Conservation (phyloP, 1,140 invertebrate genomes). For the Drosophila parabipectinata region DNA sequence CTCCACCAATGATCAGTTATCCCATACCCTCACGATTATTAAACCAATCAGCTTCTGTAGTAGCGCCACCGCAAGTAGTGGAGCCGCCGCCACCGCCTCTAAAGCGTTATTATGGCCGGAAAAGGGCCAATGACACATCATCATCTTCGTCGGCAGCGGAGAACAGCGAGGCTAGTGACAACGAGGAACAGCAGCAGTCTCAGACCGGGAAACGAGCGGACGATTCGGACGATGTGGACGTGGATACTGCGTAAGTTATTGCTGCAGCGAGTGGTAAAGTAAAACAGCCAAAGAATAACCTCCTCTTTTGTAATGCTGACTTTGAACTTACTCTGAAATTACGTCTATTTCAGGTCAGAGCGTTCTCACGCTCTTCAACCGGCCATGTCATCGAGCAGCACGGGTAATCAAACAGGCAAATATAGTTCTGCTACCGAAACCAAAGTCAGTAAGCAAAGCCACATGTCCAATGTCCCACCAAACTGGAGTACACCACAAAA, state of each 20-base stretch:
- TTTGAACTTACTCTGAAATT: neutral
- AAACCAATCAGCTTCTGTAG: constrained; percentile 17
- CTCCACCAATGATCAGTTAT: constrained; percentile 69
- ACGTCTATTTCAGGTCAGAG: constrained; percentile 71
- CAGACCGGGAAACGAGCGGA: constrained; percentile 50
- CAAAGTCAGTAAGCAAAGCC: constrained; percentile 98
- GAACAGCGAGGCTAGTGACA: constrained; percentile 62
- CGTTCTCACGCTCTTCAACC: constrained; percentile 69
- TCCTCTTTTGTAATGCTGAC: neutral
- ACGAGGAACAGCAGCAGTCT: constrained; percentile 42
- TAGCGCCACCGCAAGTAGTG: constrained; percentile 49
- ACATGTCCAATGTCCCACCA: constrained; percentile 77
- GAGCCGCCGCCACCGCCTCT: constrained; percentile 82
- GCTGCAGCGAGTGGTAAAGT: constrained; percentile 72
- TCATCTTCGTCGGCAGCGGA: constrained; percentile 58
- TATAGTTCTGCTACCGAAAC: constrained; percentile 87
- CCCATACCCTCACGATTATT: constrained; percentile 50
- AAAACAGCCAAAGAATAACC: constrained; percentile 39
- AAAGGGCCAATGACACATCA: constrained; percentile 85
- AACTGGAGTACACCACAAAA: constrained; percentile 79
- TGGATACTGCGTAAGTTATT: constrained; percentile 82
- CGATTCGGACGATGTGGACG: constrained; percentile 75
- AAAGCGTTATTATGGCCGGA: constrained; percentile 88
- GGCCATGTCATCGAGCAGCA: constrained; percentile 64
- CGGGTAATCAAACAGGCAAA: constrained; percentile 84